A percentile compares a stretch with the other conserved stretches of the same genome.
phyloP scores from a whole-genome alignment of 2,797 vertebrate genomes.

The Philypnodon macrostomus region DNA sequence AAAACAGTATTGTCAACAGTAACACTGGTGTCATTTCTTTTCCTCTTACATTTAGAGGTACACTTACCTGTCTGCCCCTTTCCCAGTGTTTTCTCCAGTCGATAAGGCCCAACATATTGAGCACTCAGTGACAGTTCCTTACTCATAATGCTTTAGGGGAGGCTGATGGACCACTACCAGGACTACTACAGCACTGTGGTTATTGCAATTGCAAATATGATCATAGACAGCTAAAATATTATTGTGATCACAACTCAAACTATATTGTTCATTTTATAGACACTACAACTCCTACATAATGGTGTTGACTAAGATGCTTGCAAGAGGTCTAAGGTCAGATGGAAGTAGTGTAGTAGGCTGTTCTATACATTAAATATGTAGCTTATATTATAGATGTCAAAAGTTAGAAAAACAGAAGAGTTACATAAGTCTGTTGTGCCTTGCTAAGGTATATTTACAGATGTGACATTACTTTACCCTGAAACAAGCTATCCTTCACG shows the following conservation, averaged over 20 bases:
- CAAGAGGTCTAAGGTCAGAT: conserved; percentile 28
- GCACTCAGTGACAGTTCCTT: conserved; percentile 82
- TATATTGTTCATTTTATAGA: conserved; percentile 11
- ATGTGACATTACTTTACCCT: conserved; percentile 20
- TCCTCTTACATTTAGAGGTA: neutral
- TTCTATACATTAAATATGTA: conserved; percentile 38
- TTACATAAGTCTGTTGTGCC: conserved; percentile 35
- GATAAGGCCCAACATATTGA: conserved; percentile 92
- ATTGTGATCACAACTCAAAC: conserved; percentile 27
- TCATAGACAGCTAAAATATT: conserved; percentile 47
- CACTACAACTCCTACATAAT: conserved; percentile 13
- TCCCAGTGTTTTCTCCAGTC: conserved; percentile 91
- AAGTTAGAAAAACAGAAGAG: conserved; percentile 33
- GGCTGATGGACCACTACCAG: conserved; percentile 43
- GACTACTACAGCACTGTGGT: conserved; percentile 43
- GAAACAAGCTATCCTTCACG: conserved; percentile 17
- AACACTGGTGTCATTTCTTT: no score
- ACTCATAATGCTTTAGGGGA: conserved; percentile 79
- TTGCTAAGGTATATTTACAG: conserved; percentile 15
- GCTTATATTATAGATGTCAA: conserved; percentile 33
- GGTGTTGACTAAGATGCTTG: conserved; percentile 22
- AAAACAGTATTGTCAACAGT: no score
- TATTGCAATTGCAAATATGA: conserved; percentile 55
- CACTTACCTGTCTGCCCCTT: conserved; percentile 91
- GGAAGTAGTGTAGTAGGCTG: conserved; percentile 22